phyloP scores from a whole-genome alignment of 2,888 invertebrate genomes.

The Emmelina monodactyla region DNA sequence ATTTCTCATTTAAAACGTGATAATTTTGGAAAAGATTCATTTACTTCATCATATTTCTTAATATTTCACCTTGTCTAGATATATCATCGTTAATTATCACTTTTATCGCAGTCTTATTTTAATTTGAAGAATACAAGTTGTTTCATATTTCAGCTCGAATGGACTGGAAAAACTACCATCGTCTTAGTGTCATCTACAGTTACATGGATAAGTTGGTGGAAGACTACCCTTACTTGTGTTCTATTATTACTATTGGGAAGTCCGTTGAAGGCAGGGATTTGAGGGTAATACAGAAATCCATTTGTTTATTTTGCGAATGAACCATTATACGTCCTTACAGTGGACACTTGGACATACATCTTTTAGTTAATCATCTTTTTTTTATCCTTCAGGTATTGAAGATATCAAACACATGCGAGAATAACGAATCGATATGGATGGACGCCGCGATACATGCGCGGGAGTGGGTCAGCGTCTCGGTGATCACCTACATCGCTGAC shows the following conservation, averaged over 20 bases:
- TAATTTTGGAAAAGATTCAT: too few species aligned
- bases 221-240: constrained; percentile 40
- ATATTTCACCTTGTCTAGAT: too few species aligned
- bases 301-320: background rate
- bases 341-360: background rate
- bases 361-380: background rate
- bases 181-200: constrained; percentile 38
- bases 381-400: constrained; percentile 51
- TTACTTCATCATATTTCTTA: too few species aligned
- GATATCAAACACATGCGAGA: constrained; percentile 72
- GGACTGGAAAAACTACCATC: constrained; percentile 48
- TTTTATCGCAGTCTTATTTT: too few species aligned
- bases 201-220: constrained; percentile 36
- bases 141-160: constrained; percentile 24
- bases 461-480: constrained; percentile 88
- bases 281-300: constrained; percentile 26
- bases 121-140: too few species aligned
- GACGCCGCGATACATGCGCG: constrained; percentile 86
- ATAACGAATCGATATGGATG: constrained; percentile 73
- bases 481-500: constrained; percentile 79
- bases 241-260: constrained; percentile 36
- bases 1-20: too few species aligned
- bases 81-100: too few species aligned
- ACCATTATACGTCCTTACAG: background rate
- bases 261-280: constrained; percentile 45